phyloP scores from a whole-genome alignment of 2,113 vertebrate genomes.

The Eudyptes chrysolophus region DNA sequence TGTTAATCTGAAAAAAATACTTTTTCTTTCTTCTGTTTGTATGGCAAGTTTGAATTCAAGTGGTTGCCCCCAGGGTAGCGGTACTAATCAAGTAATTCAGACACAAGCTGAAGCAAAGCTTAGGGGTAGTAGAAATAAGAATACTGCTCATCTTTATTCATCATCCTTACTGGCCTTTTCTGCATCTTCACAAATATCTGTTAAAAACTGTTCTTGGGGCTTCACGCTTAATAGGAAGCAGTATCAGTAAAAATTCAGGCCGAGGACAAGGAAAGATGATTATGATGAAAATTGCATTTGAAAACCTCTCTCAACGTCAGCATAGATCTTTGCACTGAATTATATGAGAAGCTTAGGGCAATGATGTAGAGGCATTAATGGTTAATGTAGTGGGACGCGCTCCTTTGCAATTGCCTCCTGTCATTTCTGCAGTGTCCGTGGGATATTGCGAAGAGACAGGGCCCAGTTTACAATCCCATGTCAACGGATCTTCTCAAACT shows the following conservation, averaged over 20 bases:
- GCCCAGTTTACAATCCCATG: neutral
- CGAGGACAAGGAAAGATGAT: neutral
- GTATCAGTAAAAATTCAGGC: slow-evolving; percentile 27
- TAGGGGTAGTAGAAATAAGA: neutral
- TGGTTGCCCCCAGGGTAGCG: fast-evolving
- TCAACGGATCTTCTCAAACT: neutral
- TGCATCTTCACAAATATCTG: neutral
- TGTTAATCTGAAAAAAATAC: neutral
- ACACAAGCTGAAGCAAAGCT: neutral
- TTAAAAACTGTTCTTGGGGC: neutral
- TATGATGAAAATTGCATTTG: slow-evolving; percentile 49
- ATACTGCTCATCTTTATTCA: neutral
- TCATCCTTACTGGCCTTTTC: neutral
- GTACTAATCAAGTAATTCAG: neutral
- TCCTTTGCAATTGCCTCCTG: slow-evolving; percentile 34
- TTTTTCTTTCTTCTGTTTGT: neutral
- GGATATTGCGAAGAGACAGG: neutral
- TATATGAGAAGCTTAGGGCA: slow-evolving; percentile 6
- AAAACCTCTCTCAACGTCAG: slow-evolving; percentile 45
- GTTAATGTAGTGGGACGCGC: neutral
- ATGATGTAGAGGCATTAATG: neutral
- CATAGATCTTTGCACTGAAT: neutral
- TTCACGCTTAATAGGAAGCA: neutral
- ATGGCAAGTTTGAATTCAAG: neutral
- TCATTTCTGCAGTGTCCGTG: neutral